A percentile compares a stretch with the other conserved stretches of the same genome.
Evolutionary conservation across 1,140 invertebrate species (phyloP).

Genomic region (Drosophila pseudoananassae): DNA sequence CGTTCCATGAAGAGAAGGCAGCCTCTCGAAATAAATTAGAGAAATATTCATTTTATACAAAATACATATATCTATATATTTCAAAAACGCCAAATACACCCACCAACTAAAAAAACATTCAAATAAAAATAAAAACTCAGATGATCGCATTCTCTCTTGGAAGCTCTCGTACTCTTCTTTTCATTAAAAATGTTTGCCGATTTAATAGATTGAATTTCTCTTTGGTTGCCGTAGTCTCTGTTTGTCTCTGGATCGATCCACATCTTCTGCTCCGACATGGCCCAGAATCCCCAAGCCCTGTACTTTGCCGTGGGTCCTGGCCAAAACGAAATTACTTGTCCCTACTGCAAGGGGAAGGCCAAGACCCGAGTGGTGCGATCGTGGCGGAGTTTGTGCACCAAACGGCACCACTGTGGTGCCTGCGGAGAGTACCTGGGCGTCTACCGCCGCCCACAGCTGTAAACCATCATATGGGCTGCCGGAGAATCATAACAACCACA

Average conservation of each 20-base stretch:
- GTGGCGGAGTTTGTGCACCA: constrained; percentile 60
- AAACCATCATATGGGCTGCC: not conserved
- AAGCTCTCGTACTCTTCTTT: not conserved
- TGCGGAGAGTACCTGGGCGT: constrained; percentile 81
- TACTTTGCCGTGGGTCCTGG: constrained; percentile 82
- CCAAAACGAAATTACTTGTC: constrained; percentile 76
- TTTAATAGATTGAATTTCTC: constrained; percentile 2
- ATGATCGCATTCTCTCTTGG: constrained; percentile 15
- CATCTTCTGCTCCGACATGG: constrained; percentile 39
- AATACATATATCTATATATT: not conserved
- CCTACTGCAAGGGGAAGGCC: constrained; percentile 62
- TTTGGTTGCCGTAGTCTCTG: constrained; percentile 35
- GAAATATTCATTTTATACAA: not conserved
- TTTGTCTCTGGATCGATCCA: constrained; percentile 34
- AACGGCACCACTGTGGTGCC: constrained; percentile 72
- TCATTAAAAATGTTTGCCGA: not conserved
- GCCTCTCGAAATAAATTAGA: constrained; percentile 56
- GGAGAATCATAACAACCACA: not conserved
- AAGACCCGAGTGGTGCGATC: constrained; percentile 65
- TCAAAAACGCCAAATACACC: constrained; percentile 5
- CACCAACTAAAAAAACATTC: constrained; percentile 23
- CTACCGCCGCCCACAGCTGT: constrained; percentile 73
- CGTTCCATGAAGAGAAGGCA: constrained; percentile 63
- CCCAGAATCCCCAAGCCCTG: constrained; percentile 52
- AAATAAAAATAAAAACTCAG: constrained; percentile 37